Percentiles rank a stretch among this genome's conserved stretches.
These are phyloP conservation scores for Metellina segmentata DNA, from an alignment of 2,888 invertebrate genomes.

Conservation along the genomic window DNA sequence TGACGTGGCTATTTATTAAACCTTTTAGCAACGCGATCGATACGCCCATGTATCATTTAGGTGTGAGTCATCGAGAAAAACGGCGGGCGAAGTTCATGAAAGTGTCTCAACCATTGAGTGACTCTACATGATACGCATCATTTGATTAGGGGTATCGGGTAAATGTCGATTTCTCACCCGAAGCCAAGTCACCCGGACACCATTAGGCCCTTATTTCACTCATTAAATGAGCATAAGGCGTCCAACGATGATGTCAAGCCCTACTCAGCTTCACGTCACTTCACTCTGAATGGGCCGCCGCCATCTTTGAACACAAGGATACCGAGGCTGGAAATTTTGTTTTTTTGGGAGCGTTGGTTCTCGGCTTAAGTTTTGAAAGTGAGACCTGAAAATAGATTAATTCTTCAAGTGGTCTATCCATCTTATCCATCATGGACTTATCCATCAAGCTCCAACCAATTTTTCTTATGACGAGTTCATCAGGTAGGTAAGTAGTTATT, in stretches of 20 bases:
- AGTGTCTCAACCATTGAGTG: constrained; percentile 61
- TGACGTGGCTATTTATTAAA: not conserved
- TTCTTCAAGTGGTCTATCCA: no score
- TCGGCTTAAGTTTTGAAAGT: no score
- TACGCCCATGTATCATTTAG: not conserved
- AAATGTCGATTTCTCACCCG: constrained; percentile 29
- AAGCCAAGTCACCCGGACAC: constrained; percentile 64
- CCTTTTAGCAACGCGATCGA: not conserved
- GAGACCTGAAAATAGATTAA: no score
- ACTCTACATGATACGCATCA: constrained; percentile 49
- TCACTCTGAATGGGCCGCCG: not conserved
- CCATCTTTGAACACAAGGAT: constrained; percentile 20
- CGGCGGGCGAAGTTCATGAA: constrained; percentile 43
- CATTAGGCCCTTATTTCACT: constrained; percentile 68
- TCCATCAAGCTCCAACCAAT: no score
- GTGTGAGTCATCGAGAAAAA: constrained; percentile 8
- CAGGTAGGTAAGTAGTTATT: no score
- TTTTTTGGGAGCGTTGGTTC: no score
- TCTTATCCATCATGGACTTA: no score
- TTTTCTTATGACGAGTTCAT: no score
- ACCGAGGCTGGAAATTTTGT: no score
- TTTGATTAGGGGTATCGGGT: constrained; percentile 57
- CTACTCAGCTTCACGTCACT: not conserved
- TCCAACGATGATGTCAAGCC: constrained; percentile 60
- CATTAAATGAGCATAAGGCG: constrained; percentile 71